A percentile compares a stretch with the other conserved stretches of the same genome.
phyloP scores from a whole-genome alignment of 53 echinoderm and acorn worm species.

The Antedon mediterranea region DNA sequence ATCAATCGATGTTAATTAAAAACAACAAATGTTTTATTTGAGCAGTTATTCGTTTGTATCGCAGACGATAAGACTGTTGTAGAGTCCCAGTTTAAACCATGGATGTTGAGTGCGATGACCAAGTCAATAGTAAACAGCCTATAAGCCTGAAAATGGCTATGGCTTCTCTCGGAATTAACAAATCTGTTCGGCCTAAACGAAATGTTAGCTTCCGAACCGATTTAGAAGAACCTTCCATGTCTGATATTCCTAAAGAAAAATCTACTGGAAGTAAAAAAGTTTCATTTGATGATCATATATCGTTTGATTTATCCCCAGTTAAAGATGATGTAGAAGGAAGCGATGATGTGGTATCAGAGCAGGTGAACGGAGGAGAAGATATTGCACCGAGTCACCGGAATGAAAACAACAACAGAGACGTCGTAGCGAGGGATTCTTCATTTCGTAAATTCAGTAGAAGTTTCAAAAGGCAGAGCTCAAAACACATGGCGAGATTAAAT shows the following conservation, averaged over 20 bases:
- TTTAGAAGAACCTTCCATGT: not conserved
- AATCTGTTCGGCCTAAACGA: not conserved
- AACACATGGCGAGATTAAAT: not conserved
- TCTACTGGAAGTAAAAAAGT: not conserved
- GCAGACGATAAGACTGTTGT: not conserved
- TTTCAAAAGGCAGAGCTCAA: not conserved
- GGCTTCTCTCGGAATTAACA: not conserved
- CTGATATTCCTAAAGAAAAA: not conserved
- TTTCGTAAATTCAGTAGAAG: not conserved
- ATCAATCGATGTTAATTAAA: too few species aligned
- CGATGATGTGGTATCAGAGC: not conserved
- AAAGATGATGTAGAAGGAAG: not conserved
- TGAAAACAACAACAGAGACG: not conserved
- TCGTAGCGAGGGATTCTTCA: not conserved
- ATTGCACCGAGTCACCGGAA: not conserved
- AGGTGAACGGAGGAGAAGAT: not conserved
- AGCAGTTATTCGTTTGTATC: not conserved
- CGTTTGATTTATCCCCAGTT: not conserved
- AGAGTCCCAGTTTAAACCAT: not conserved
- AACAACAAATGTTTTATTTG: too few species aligned
- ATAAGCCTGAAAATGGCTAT: not conserved
- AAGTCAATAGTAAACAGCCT: too few species aligned
- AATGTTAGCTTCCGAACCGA: not conserved
- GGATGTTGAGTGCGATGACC: not conserved
- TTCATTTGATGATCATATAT: not conserved